Percentiles rank a stretch among this genome's conserved stretches.
These are phyloP conservation scores for Aphelinus certus DNA, from an alignment of 1,140 invertebrate genomes.

Conservation along the genomic window DNA sequence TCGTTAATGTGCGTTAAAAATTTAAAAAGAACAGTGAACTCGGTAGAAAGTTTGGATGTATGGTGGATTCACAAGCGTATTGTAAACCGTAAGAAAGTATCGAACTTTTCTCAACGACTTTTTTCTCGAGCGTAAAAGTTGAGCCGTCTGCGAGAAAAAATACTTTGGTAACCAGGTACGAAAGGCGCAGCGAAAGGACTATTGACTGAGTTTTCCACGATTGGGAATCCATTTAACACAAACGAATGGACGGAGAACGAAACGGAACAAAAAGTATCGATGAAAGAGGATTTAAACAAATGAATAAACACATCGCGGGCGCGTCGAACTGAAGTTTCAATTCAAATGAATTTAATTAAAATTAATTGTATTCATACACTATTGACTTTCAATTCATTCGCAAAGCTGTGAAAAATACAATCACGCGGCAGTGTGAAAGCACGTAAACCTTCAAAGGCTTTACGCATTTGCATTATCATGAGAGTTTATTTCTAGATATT, in stretches of 20 bases:
- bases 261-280: background rate
- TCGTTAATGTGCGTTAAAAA: no score
- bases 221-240: constrained; percentile 8
- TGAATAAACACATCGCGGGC: background rate
- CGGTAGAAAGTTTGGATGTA: no score
- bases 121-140: background rate
- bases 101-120: background rate
- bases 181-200: background rate
- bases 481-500: background rate
- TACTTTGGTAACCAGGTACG: background rate
- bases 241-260: background rate
- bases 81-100: background rate
- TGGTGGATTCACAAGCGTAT: no score
- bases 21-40: no score
- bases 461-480: background rate
- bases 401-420: no score
- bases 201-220: background rate
- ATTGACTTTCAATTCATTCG: constrained; percentile 4
- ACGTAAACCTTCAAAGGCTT: background rate
- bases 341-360: constrained; percentile 12
- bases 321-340: background rate
- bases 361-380: background rate
- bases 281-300: background rate
- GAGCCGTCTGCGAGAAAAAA: background rate
- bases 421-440: no score